A percentile compares a stretch with the other conserved stretches of the same genome.
These are phyloP conservation scores for Triplophysa yarkandensis DNA, from an alignment of 2,797 vertebrate genomes.

Conservation along the genomic window DNA sequence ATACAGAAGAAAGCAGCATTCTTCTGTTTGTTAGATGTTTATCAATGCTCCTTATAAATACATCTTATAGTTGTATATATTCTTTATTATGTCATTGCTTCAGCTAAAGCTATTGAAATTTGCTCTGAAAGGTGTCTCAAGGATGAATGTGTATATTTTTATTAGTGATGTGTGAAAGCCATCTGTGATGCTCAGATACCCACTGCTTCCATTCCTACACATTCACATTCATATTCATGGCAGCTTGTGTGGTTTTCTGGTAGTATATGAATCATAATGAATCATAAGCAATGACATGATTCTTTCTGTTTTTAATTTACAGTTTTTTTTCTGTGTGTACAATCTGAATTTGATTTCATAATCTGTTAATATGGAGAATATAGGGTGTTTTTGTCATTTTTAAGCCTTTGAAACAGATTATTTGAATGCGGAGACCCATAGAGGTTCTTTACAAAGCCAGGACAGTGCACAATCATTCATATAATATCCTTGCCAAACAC, in stretches of 20 bases:
- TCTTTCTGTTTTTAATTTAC: constrained; percentile 3
- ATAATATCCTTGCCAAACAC: not conserved
- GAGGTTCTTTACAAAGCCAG: not conserved
- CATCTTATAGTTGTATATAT: not conserved
- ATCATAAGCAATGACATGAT: not conserved
- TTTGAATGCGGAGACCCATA: not conserved
- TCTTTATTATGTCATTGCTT: constrained; percentile 32
- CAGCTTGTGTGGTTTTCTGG: not conserved
- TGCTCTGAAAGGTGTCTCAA: constrained; percentile 15
- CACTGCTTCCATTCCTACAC: constrained; percentile 11
- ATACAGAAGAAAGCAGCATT: not conserved
- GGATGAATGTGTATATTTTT: constrained; percentile 20
- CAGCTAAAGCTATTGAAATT: constrained; percentile 22
- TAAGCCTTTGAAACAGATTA: not conserved
- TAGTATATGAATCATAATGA: not conserved
- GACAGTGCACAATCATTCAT: not conserved
- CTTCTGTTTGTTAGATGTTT: constrained; percentile 6
- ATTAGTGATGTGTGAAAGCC: constrained; percentile 29
- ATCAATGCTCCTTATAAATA: too few relatives aligned
- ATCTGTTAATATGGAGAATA: not conserved
- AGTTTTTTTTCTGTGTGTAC: not conserved
- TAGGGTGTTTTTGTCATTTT: constrained; percentile 1
- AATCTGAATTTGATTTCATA: not conserved
- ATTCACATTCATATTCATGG: constrained; percentile 9
- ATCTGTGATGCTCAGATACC: constrained; percentile 9